Percentiles rank a stretch among this genome's conserved stretches.
Evolutionary conservation across 1,140 invertebrate species (phyloP).

Genomic region (Octopus sinensis): DNA sequence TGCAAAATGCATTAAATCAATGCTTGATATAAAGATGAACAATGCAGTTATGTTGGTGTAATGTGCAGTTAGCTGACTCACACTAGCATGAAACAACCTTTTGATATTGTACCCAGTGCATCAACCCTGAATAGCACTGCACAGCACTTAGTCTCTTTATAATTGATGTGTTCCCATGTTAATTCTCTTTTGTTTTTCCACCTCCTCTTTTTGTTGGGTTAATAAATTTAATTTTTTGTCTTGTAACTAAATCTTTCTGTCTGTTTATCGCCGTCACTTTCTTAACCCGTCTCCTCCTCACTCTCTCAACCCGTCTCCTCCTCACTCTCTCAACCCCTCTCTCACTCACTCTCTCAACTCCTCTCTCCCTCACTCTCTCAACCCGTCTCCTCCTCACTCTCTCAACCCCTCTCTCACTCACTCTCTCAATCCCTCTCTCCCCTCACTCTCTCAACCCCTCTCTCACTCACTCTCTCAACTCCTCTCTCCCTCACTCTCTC

Average conservation of each 20-base stretch:
- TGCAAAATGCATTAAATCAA: too few species aligned
- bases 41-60: too few species aligned
- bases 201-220: neutral
- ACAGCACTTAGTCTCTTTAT: too few species aligned
- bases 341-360: neutral
- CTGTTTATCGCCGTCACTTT: neutral
- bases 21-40: too few species aligned
- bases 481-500: neutral
- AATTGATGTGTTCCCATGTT: too few species aligned
- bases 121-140: too few species aligned
- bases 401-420: neutral
- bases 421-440: neutral
- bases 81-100: too few species aligned
- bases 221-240: neutral
- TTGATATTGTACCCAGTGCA: too few species aligned
- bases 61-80: too few species aligned
- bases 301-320: neutral
- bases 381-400: neutral
- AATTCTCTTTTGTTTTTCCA: too few species aligned
- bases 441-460: neutral
- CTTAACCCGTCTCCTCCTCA: neutral
- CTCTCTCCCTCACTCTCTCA: neutral
- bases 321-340: neutral
- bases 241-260: neutral
- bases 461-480: neutral